Base-by-base conservation (phyloP, 2,888 invertebrate species). In the Drosophila robusta region DNA sequence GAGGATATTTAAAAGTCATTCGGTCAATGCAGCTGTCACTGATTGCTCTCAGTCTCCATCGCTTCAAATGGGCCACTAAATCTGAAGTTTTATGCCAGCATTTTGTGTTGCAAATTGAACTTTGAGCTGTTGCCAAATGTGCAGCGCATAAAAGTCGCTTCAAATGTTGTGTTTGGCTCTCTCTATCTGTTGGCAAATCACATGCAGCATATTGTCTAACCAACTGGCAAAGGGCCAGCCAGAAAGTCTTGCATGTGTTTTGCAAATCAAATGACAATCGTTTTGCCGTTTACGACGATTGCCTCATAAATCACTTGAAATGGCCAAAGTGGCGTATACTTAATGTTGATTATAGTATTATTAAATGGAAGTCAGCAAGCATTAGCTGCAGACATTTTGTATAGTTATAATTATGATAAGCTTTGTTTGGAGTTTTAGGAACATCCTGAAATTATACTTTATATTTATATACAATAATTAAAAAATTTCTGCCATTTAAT, bases 11-110 rank as follows among this genome's bases (percentile, higher is more conserved):
- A 84, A 80, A 78, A 72, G 69, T 68, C 67, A 78, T 87, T 87
- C 70, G 64, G 61, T 47, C 77, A 70, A 57, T 82, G 87, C 82
- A 87, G 78, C 88, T 83, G 88, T 79, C 83, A 72, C 88, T 87
- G 83, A 83, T 83, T 83, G 79, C 82, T 56, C 47, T 50, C 36
- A 12, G 16, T n/a, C 47, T 7, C 6, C 29, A 39, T 8, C 18
- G 11, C 51, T 9, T 12, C 46, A 63, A 75, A 66, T 66, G 56
- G 52, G 41, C 45, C 76, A 81, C 66, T 87, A 85, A 87, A 85
- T 83, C 86, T 76, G 76, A 69, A 70, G 64, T 74, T 78, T 86
- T 74, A 86, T 85, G 76, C 74, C 71, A 76, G 39, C 60, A 70
- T 70, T 84, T 80, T 78, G 74, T 86, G 61, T 57, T 76, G 76